Evolutionary conservation across 2,113 vertebrate species (phyloP).

Genomic region (Salminus brasiliensis): DNA sequence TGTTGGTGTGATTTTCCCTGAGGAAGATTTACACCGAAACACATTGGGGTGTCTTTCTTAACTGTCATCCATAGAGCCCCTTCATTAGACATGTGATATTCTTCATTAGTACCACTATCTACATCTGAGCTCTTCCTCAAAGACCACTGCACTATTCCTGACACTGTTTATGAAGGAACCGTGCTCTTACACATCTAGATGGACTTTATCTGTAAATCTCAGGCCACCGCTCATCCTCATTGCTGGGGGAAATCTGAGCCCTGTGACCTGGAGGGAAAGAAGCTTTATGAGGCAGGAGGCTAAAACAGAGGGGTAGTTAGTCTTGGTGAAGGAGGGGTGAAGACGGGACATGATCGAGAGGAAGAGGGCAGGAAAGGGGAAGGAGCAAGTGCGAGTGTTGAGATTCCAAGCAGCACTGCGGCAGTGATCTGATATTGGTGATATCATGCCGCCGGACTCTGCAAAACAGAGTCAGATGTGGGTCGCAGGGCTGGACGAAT

Average conservation of each 20-base stretch:
- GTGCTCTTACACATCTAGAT: conserved; percentile 51
- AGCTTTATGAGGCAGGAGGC: no score
- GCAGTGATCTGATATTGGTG: conserved; percentile 23
- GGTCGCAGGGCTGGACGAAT: conserved; percentile 52
- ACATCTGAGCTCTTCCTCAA: neutral
- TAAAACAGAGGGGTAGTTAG: conserved; percentile 23
- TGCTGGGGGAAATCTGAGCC: conserved; percentile 39
- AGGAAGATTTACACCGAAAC: no score
- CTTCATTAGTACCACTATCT: neutral
- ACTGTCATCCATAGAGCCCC: no score
- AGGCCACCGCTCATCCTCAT: neutral
- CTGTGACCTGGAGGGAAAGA: no score
- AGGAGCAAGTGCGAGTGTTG: neutral
- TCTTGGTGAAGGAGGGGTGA: conserved; percentile 1
- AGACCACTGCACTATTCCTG: conserved; percentile 66
- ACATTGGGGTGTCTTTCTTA: no score
- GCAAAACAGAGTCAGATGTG: neutral
- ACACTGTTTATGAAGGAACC: conserved; percentile 71
- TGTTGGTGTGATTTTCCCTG: no score
- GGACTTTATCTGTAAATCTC: neutral
- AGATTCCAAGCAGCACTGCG: neutral
- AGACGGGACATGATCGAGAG: neutral
- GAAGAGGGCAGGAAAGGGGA: neutral
- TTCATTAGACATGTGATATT: neutral
- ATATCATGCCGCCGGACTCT: conserved; percentile 7